A percentile compares a stretch with the other conserved stretches of the same genome.
Conservation (phyloP, 2,888 invertebrate genomes). For the Andricus quercusramuli region DNA sequence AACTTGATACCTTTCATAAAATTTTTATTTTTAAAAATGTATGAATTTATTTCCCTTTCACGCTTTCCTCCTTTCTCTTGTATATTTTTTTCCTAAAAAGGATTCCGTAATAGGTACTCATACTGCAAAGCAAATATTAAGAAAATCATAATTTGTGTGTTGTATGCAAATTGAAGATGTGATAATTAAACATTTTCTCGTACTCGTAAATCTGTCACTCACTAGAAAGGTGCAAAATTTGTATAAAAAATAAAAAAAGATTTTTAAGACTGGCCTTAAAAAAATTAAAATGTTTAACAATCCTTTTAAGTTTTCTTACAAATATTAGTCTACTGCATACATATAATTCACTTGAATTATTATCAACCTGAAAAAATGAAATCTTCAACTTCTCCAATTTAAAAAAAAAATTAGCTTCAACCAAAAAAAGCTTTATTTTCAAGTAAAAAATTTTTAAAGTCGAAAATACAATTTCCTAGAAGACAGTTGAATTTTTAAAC, state of each 20-base stretch:
- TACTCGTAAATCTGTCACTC: not conserved
- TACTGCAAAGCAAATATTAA: constrained; percentile 27
- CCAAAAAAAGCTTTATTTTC: too few species aligned
- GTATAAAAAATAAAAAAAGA: not conserved
- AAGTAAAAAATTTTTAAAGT: too few species aligned
- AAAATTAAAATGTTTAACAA: not conserved
- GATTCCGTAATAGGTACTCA: not conserved
- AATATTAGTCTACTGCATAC: constrained; percentile 4
- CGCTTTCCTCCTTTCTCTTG: not conserved
- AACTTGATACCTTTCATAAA: not conserved
- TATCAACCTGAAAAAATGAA: too few species aligned
- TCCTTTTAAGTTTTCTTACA: not conserved
- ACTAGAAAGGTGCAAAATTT: constrained; percentile 1
- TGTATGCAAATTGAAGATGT: constrained; percentile 11
- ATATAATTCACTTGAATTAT: too few species aligned
- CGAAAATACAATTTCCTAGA: too few species aligned
- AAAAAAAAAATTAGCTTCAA: too few species aligned
- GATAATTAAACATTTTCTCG: constrained; percentile 21
- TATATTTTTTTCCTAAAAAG: constrained; percentile 7
- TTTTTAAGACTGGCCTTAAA: not conserved
- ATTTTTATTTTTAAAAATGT: too few species aligned
- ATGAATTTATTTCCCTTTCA: not conserved
- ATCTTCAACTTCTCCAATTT: too few species aligned
- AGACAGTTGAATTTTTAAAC: too few species aligned
- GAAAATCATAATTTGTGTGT: constrained; percentile 11